Evolutionary conservation across 2,797 vertebrate genomes (phyloP).

Genomic region (Peromyscus aztecus): DNA sequence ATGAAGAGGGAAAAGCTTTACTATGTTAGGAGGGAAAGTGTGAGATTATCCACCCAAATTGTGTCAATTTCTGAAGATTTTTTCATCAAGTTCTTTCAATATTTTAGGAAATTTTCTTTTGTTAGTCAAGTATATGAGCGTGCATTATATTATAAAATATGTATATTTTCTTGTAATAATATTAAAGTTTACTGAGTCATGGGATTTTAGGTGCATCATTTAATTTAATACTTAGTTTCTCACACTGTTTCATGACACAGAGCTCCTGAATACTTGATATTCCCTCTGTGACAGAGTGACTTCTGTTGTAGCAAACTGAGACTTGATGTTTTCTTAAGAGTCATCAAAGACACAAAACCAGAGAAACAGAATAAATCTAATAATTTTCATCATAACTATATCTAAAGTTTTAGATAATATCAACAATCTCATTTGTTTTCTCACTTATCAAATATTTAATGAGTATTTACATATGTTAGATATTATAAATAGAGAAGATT

Average conservation of each 20-base stretch:
- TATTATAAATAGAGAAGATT: neutral
- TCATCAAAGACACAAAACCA: neutral
- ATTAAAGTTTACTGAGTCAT: neutral
- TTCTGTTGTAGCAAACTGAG: neutral
- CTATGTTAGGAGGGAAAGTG: neutral
- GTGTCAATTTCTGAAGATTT: neutral
- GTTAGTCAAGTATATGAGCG: neutral
- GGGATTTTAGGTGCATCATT: neutral
- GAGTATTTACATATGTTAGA: neutral
- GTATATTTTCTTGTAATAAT: neutral
- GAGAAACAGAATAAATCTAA: neutral
- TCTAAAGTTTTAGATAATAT: neutral
- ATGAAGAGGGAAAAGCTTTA: neutral
- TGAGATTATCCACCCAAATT: too few species aligned
- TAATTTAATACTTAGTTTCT: neutral
- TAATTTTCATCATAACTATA: neutral
- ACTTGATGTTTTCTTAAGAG: neutral
- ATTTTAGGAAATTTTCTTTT: neutral
- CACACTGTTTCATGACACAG: rapidly evolving
- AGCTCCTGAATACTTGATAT: neutral
- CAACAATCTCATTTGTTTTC: neutral
- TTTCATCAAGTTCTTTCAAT: neutral
- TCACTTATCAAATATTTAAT: neutral
- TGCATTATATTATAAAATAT: neutral
- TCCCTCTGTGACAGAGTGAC: neutral